phyloP scores from a whole-genome alignment of 2,888 invertebrate genomes.

The Mimachlamys varia region DNA sequence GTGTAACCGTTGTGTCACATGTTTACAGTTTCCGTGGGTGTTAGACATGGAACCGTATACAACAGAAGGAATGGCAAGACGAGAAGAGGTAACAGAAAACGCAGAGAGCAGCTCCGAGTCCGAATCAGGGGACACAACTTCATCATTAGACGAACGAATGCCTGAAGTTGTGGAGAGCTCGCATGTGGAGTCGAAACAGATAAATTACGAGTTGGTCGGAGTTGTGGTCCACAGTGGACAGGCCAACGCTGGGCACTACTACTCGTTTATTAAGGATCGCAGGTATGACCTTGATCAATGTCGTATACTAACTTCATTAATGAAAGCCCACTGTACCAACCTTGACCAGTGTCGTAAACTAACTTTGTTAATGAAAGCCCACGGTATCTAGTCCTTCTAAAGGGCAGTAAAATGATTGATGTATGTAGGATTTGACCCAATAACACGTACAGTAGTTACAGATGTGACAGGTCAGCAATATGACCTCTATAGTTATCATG shows the following conservation, averaged over 20 bases:
- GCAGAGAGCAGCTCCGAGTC: conserved; percentile 54
- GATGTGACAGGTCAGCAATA: too few relatives aligned
- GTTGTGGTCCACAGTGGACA: conserved; percentile 84
- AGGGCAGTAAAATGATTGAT: background rate
- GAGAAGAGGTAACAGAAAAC: conserved; percentile 62
- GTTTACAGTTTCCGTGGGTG: conserved; percentile 82
- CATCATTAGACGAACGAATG: conserved; percentile 50
- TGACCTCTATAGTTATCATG: too few relatives aligned
- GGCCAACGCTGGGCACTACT: conserved; percentile 84
- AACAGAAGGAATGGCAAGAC: conserved; percentile 81
- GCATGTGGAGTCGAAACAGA: conserved; percentile 68
- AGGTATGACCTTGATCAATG: conserved; percentile 63
- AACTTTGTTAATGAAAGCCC: background rate
- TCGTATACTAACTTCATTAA: background rate
- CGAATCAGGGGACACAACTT: conserved; percentile 52
- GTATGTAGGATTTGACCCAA: too few relatives aligned
- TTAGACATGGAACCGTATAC: conserved; percentile 83
- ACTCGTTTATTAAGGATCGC: conserved; percentile 82
- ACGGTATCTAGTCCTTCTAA: background rate
- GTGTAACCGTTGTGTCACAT: too few relatives aligned
- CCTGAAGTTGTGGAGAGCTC: conserved; percentile 62
- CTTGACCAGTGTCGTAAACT: background rate
- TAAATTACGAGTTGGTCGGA: conserved; percentile 83
- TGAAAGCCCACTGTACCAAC: too few relatives aligned
- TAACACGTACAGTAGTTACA: too few relatives aligned